Percentiles rank a stretch among this genome's conserved stretches.
These are phyloP conservation scores for Camptogramma bilineatum DNA, from an alignment of 2,888 invertebrate species.

Conservation along the genomic window DNA sequence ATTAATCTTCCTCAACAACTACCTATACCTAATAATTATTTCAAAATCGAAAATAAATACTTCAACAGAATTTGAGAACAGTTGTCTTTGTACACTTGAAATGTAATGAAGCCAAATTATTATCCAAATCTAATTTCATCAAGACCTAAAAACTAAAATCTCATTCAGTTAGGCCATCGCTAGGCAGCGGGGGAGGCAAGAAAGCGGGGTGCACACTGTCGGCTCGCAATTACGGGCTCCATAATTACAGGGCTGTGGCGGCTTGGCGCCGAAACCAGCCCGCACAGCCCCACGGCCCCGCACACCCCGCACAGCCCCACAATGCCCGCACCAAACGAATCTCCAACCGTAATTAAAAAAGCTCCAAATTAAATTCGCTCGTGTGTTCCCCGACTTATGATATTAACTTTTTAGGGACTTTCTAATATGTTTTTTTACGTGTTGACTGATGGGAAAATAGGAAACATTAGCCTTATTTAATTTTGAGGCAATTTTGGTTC, in stretches of 20 bases:
- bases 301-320: constrained; percentile 49
- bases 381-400: constrained; percentile 81
- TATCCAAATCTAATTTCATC: constrained; percentile 13
- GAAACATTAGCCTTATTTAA: constrained; percentile 46
- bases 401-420: constrained; percentile 83
- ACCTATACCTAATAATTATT: too few species aligned
- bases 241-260: constrained; percentile 84
- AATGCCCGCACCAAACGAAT: constrained; percentile 66
- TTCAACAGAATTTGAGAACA: not conserved
- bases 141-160: constrained; percentile 26
- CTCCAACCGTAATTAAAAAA: constrained; percentile 84
- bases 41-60: not conserved
- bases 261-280: constrained; percentile 81
- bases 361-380: constrained; percentile 85
- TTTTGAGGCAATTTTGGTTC: constrained; percentile 44
- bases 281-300: constrained; percentile 20
- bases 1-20: too few species aligned
- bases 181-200: constrained; percentile 61
- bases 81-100: not conserved
- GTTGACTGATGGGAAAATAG: constrained; percentile 64
- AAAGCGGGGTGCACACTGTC: constrained; percentile 65
- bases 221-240: constrained; percentile 82
- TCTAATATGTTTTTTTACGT: constrained; percentile 77
- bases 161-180: constrained; percentile 52
- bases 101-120: not conserved